Conservation (phyloP, 2,113 vertebrate genomes). For the Orientallactaga bullata region DNA sequence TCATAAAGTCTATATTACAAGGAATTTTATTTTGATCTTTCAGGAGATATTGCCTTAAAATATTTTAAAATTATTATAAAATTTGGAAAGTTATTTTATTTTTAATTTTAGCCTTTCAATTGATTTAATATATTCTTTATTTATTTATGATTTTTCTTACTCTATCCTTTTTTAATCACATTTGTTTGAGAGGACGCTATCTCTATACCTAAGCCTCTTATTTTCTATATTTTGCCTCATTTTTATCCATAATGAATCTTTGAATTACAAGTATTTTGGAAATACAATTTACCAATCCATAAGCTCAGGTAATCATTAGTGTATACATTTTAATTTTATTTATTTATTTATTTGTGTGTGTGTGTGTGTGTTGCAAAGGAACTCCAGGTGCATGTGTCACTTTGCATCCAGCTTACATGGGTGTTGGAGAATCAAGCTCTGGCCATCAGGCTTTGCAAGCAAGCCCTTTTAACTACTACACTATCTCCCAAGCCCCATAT, state of each 20-base stretch:
- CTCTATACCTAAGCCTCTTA: not conserved
- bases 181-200: not conserved
- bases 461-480: too few relatives aligned
- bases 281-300: not conserved
- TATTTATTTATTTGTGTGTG: too few relatives aligned
- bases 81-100: not conserved
- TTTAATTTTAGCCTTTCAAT: slow-evolving; percentile 38
- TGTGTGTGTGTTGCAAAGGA: too few relatives aligned
- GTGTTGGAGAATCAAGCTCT: too few relatives aligned
- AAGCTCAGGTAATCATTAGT: not conserved
- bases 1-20: slow-evolving; percentile 46
- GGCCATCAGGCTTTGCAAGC: too few relatives aligned
- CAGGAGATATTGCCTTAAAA: slow-evolving; percentile 33
- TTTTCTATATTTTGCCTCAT: not conserved
- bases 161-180: not conserved
- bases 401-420: not conserved
- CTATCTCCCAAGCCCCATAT: too few relatives aligned
- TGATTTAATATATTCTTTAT: not conserved
- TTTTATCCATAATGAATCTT: not conserved
- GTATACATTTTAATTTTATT: too few relatives aligned
- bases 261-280: not conserved
- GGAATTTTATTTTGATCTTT: slow-evolving; percentile 61
- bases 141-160: not conserved
- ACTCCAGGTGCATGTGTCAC: too few relatives aligned
- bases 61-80: slow-evolving; percentile 68